These are phyloP conservation scores for Reticulitermes lucifugus DNA, from an alignment of 2,888 invertebrate genomes.

Conservation along the genomic window DNA sequence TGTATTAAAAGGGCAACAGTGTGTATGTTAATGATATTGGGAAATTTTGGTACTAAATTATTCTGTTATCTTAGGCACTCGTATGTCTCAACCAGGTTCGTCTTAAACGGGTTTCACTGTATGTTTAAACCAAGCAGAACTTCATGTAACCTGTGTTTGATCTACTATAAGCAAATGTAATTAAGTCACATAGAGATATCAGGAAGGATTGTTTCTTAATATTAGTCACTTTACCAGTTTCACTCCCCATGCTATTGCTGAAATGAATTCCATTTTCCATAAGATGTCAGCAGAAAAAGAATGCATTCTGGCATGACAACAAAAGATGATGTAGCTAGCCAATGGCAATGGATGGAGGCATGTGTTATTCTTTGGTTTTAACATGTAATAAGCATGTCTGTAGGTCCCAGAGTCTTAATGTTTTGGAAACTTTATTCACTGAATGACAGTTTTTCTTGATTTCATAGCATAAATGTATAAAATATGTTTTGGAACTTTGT, in stretches of 20 bases:
- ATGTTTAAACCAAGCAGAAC: no score
- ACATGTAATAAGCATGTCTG: not conserved
- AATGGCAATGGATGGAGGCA: not conserved
- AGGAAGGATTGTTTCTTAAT: not conserved
- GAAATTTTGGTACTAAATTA: no score
- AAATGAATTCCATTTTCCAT: not conserved
- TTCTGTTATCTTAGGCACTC: no score
- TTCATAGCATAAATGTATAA: conserved; percentile 20
- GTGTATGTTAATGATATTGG: no score
- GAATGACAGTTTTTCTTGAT: not conserved
- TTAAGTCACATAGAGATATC: not conserved
- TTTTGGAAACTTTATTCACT: conserved; percentile 4
- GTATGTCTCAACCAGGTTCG: no score
- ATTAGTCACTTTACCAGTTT: not conserved
- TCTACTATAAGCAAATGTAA: not conserved
- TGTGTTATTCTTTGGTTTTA: not conserved
- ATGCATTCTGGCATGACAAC: not conserved
- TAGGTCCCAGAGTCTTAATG: conserved; percentile 3
- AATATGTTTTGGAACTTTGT: conserved; percentile 25
- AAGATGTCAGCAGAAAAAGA: not conserved
- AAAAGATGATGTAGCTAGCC: not conserved
- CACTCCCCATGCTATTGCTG: not conserved
- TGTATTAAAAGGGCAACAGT: no score
- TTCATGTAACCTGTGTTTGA: no score
- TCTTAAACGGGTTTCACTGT: no score